phyloP scores from a whole-genome alignment of 2,888 invertebrate genomes.

The Ichneumoninae sp. region DNA sequence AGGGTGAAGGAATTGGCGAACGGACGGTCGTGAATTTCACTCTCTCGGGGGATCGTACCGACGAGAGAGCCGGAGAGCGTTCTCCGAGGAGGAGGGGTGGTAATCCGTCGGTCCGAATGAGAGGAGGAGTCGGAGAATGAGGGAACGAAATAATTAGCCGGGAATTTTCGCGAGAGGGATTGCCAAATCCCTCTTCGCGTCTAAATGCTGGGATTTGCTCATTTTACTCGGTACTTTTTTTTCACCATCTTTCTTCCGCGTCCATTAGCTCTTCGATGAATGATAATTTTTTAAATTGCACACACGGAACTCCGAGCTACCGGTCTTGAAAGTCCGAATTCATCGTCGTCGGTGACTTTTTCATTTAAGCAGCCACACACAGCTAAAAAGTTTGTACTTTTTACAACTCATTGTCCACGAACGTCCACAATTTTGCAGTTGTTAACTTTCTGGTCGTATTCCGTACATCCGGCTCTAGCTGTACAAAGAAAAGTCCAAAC shows the following conservation, averaged over 20 bases:
- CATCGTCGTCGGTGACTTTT: not conserved
- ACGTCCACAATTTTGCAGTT: no score
- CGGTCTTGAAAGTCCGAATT: not conserved
- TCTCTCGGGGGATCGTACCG: conserved; percentile 1
- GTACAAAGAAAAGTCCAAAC: no score
- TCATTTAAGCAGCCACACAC: not conserved
- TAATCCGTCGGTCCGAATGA: conserved; percentile 48
- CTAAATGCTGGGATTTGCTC: conserved; percentile 9
- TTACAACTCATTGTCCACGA: no score
- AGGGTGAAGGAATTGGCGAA: conserved; percentile 34
- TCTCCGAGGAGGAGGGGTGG: conserved; percentile 27
- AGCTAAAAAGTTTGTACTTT: not conserved
- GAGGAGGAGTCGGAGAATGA: conserved; percentile 29
- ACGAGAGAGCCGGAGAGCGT: conserved; percentile 2
- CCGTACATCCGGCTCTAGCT: no score
- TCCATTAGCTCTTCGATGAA: conserved; percentile 17
- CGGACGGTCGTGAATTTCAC: conserved; percentile 35
- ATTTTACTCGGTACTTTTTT: not conserved
- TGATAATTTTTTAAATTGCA: not conserved
- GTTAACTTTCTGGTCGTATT: no score
- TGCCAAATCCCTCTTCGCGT: conserved; percentile 47
- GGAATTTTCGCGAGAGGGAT: conserved; percentile 47
- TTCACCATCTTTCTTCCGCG: conserved; percentile 6
- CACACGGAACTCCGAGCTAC: not conserved
- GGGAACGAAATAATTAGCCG: conserved; percentile 51